These are phyloP conservation scores for Enteromius paludinosus DNA, from an alignment of 2,797 vertebrate genomes.

Conservation along the genomic window DNA sequence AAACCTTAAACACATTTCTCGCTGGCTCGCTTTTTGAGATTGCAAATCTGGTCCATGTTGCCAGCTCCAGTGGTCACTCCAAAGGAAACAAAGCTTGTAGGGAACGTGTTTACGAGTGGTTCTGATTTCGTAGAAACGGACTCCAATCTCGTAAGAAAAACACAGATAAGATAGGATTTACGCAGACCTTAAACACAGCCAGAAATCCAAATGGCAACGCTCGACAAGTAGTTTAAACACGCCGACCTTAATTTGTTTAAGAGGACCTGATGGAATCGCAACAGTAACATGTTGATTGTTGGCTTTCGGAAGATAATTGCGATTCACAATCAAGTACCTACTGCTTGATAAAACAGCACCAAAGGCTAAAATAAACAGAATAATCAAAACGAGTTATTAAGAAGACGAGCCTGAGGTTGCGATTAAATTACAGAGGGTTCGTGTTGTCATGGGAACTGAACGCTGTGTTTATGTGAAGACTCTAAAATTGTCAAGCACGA, in stretches of 20 bases:
- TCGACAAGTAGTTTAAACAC: conserved; percentile 53
- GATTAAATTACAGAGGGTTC: conserved; percentile 57
- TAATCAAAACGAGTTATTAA: conserved; percentile 44
- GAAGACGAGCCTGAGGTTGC: conserved; percentile 30
- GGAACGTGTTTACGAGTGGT: conserved; percentile 61
- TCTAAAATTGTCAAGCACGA: conserved; percentile 64
- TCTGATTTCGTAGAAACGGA: conserved; percentile 63
- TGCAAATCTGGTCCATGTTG: conserved; percentile 48
- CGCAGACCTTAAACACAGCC: conserved; percentile 51
- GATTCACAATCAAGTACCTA: conserved; percentile 60
- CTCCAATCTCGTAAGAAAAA: conserved; percentile 64
- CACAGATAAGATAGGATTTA: conserved; percentile 65
- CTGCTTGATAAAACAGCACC: conserved; percentile 45
- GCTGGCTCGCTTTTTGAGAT: conserved; percentile 50
- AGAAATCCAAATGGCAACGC: conserved; percentile 52
- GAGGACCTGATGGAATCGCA: conserved; percentile 52
- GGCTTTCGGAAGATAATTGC: conserved; percentile 50
- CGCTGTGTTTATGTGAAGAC: conserved; percentile 65
- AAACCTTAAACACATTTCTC: conserved; percentile 53
- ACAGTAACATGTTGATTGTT: conserved; percentile 57
- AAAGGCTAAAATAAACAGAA: conserved; percentile 49
- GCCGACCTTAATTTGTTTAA: conserved; percentile 46
- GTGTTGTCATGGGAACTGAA: conserved; percentile 54
- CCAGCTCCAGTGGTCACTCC: conserved; percentile 46
- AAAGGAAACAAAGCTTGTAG: conserved; percentile 63